These are phyloP conservation scores for Aplidium turbinatum DNA, from an alignment of 23 tunicate genomes.

Conservation along the genomic window DNA sequence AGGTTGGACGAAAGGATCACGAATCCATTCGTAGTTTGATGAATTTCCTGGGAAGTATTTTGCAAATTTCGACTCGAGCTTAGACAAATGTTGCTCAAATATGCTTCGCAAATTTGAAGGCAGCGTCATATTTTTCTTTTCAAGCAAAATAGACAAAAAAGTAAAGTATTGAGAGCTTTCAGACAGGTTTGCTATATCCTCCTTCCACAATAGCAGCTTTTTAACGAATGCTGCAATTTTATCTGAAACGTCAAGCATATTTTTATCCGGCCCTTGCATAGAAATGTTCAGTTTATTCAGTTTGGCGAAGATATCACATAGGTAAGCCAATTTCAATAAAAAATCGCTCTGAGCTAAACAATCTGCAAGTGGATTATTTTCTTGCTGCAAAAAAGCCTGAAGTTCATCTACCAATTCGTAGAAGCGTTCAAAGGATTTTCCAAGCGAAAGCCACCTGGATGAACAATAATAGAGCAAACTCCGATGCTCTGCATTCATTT, in stretches of 20 bases:
- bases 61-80: constrained; percentile 36
- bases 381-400: constrained; percentile 38
- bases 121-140: constrained; percentile 38
- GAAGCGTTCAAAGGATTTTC: constrained; percentile 45
- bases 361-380: constrained; percentile 30
- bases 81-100: constrained; percentile 39
- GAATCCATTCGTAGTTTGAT: constrained; percentile 35
- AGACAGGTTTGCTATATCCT: constrained; percentile 30
- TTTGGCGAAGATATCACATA: constrained; percentile 35
- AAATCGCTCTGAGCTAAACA: constrained; percentile 33
- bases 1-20: constrained; percentile 35
- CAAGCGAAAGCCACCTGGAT: constrained; percentile 40
- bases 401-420: constrained; percentile 49
- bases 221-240: constrained; percentile 33
- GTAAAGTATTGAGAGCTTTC: constrained; percentile 37
- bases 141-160: constrained; percentile 31
- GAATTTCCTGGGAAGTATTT: constrained; percentile 30
- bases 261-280: constrained; percentile 45
- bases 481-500: constrained; percentile 31
- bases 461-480: constrained; percentile 37
- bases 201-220: constrained; percentile 23
- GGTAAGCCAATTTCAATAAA: constrained; percentile 44
- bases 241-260: constrained; percentile 41
- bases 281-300: constrained; percentile 36
- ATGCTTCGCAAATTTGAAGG: constrained; percentile 33